Evolutionary conservation across 2,113 vertebrate species (phyloP).

Genomic region (Salminus brasiliensis): DNA sequence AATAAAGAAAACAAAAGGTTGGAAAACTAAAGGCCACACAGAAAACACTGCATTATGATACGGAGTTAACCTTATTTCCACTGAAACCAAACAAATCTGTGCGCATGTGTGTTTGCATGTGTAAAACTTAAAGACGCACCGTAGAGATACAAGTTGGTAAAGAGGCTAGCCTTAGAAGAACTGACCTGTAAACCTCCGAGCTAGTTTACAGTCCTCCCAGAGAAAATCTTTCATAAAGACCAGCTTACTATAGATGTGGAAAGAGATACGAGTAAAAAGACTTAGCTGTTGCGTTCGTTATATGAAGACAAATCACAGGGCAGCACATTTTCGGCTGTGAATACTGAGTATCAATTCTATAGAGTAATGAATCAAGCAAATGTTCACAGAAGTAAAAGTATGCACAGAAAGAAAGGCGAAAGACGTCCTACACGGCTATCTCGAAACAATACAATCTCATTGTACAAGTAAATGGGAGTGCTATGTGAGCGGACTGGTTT

Average conservation of each 20-base stretch:
- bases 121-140: slow-evolving; percentile 24
- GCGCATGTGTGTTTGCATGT: too few species aligned
- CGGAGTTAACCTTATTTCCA: background rate
- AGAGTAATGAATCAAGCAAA: background rate
- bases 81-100: background rate
- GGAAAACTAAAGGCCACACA: background rate
- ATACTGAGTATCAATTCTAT: slow-evolving; percentile 31
- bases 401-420: background rate
- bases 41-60: slow-evolving; percentile 22
- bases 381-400: background rate
- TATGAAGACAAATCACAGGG: slow-evolving; percentile 5
- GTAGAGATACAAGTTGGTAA: background rate
- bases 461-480: background rate
- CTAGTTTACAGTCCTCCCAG: background rate
- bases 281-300: background rate
- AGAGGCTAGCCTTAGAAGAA: background rate
- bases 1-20: background rate
- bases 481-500: background rate
- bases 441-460: background rate
- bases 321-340: background rate
- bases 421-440: background rate
- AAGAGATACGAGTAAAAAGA: background rate
- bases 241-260: background rate
- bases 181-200: background rate
- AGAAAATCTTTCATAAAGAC: slow-evolving; percentile 17